phyloP scores from a whole-genome alignment of 2,888 invertebrate species.

The Onthophagus sagittarius region DNA sequence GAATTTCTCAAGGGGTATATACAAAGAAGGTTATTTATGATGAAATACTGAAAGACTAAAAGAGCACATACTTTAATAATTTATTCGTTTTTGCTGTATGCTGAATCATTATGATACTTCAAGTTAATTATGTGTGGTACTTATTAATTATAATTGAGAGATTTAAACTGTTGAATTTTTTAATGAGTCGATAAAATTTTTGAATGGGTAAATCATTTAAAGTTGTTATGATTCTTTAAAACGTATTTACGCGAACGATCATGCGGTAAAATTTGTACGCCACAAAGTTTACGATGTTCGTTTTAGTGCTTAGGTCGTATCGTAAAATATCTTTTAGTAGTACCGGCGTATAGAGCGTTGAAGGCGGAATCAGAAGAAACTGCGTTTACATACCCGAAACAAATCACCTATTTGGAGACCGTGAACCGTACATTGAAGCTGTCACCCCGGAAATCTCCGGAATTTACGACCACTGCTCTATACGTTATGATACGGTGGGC shows the following conservation, averaged over 20 bases:
- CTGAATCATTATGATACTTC: too few species aligned
- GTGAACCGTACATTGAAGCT: background rate
- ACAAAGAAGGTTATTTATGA: too few species aligned
- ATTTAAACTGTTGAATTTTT: too few species aligned
- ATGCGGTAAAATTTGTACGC: background rate
- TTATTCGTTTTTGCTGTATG: too few species aligned
- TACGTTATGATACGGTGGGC: constrained; percentile 4
- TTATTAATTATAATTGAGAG: too few species aligned
- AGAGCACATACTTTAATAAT: too few species aligned
- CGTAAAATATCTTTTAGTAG: background rate
- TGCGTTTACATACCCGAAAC: background rate
- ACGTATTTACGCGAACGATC: background rate
- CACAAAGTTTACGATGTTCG: background rate
- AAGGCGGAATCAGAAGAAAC: background rate
- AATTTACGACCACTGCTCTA: constrained; percentile 11
- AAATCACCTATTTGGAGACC: background rate
- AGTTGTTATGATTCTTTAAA: background rate
- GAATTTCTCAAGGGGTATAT: too few species aligned
- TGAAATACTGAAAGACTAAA: too few species aligned
- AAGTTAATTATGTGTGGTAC: too few species aligned
- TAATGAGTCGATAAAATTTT: too few species aligned
- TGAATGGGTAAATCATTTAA: background rate
- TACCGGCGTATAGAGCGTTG: background rate
- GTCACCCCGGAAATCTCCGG: background rate
- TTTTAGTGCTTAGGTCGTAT: background rate